Conservation (phyloP, 2,113 vertebrate species). For the Thomomys bottae region DNA sequence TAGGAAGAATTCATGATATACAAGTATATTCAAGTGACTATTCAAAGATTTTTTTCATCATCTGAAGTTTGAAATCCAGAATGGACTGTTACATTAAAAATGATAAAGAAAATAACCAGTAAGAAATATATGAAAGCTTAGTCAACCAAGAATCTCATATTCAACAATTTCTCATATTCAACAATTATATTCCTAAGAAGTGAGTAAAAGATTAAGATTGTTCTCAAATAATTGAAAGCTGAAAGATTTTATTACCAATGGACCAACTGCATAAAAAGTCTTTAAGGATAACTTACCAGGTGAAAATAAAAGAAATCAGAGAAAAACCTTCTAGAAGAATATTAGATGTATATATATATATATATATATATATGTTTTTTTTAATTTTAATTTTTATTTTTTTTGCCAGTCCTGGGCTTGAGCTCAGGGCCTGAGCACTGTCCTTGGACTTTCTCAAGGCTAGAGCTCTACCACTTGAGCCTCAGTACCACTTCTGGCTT, state of each 20-base stretch:
- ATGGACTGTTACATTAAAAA: background rate
- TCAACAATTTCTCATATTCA: background rate
- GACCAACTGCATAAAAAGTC: background rate
- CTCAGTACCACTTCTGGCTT: too few relatives aligned
- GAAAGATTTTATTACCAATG: background rate
- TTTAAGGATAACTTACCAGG: too few relatives aligned
- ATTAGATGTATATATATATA: too few relatives aligned
- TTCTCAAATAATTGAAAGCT: background rate
- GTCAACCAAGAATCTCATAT: background rate
- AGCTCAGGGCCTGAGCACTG: too few relatives aligned
- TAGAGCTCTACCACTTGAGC: too few relatives aligned
- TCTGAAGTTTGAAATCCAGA: background rate
- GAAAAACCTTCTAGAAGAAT: background rate
- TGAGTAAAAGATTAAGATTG: background rate
- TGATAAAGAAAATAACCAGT: background rate
- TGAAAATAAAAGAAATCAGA: background rate
- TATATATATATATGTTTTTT: too few relatives aligned
- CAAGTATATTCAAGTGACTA: background rate
- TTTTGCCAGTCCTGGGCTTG: too few relatives aligned
- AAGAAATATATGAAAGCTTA: background rate
- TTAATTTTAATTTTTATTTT: too few relatives aligned
- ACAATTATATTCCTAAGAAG: background rate
- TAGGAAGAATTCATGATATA: background rate
- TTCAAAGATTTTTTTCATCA: background rate
- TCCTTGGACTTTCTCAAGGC: too few relatives aligned